Evolutionary conservation across 2,797 vertebrate species (phyloP).

Genomic region (Linurgus olivaceus): DNA sequence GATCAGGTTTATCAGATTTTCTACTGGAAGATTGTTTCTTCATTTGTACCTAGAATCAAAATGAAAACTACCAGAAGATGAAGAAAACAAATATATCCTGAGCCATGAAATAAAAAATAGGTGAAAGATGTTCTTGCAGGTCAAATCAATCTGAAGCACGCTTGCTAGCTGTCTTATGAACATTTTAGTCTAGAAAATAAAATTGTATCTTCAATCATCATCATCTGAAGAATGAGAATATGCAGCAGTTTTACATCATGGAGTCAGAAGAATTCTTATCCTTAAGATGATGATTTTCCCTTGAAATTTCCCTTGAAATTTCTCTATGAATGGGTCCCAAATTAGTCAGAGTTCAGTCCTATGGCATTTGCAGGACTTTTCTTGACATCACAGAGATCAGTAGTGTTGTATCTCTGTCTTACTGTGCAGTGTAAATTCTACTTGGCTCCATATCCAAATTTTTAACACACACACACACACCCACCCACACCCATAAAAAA

Average conservation of each 20-base stretch:
- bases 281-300: background rate
- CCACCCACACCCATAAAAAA: too few species aligned
- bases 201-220: background rate
- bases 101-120: background rate
- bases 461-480: background rate
- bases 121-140: background rate
- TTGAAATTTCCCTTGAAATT: background rate
- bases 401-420: background rate
- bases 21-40: background rate
- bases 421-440: background rate
- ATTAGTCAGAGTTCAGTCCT: background rate
- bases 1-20: background rate
- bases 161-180: background rate
- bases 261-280: background rate
- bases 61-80: background rate
- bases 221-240: background rate
- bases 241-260: background rate
- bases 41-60: background rate
- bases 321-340: rapidly evolving
- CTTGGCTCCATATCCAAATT: background rate
- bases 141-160: background rate
- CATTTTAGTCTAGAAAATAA: background rate
- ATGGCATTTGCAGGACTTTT: background rate
- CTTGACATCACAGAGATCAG: background rate
- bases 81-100: background rate